These are phyloP conservation scores for Anorthoa munda DNA, from an alignment of 2,888 invertebrate genomes.

Conservation along the genomic window DNA sequence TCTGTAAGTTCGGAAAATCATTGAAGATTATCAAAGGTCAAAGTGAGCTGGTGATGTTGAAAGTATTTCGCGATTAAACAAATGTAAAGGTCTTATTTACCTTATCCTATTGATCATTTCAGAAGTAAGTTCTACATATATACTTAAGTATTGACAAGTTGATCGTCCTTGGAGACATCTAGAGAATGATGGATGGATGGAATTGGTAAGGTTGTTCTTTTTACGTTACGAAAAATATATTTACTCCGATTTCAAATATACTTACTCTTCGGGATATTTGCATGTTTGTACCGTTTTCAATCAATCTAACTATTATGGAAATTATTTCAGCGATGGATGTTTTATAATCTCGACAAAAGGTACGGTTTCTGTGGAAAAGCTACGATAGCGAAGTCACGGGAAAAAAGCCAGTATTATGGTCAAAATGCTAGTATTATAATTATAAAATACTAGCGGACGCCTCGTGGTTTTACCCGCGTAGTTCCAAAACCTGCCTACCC, in stretches of 20 bases:
- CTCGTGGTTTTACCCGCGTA: too few species aligned
- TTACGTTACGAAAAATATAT: background rate
- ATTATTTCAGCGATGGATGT: too few species aligned
- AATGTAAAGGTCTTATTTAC: constrained; percentile 40
- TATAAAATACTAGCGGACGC: too few species aligned
- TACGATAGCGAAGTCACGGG: too few species aligned
- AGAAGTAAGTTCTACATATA: constrained; percentile 9
- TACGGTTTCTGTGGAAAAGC: background rate
- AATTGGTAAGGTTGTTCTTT: background rate
- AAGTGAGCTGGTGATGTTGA: constrained; percentile 14
- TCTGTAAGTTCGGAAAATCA: constrained; percentile 13
- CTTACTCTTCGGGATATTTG: background rate
- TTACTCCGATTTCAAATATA: background rate
- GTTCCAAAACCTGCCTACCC: too few species aligned
- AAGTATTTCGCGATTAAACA: constrained; percentile 36
- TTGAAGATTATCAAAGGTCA: constrained; percentile 9
- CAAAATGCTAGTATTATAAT: too few species aligned
- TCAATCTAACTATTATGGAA: too few species aligned
- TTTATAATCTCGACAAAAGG: too few species aligned
- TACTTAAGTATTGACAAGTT: constrained; percentile 30
- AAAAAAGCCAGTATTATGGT: too few species aligned
- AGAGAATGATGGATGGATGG: background rate
- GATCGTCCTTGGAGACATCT: background rate
- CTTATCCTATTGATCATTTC: constrained; percentile 44
- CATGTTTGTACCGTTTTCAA: too few species aligned